Percentiles rank a stretch among this genome's conserved stretches.
phyloP scores from a whole-genome alignment of 2,797 vertebrate species.

The Poecilia wingei region DNA sequence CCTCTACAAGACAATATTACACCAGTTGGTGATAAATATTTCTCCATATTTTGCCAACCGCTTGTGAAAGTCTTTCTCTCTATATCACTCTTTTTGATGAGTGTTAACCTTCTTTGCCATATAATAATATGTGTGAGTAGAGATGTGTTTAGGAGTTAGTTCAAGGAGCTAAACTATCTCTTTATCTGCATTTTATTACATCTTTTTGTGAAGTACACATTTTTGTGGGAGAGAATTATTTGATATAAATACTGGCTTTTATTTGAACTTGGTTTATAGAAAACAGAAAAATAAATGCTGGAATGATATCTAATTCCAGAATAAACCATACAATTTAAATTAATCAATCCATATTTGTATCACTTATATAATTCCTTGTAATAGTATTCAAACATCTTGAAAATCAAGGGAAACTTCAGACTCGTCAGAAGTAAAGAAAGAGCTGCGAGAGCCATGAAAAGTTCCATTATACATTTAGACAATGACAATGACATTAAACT shows the following conservation, averaged over 20 bases:
- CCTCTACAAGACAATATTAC: conserved; percentile 2
- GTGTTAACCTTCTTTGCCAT: conserved; percentile 42
- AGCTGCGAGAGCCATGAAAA: background rate
- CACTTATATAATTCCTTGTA: background rate
- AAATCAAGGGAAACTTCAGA: background rate
- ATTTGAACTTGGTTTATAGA: conserved; percentile 18
- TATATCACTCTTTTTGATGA: conserved; percentile 28
- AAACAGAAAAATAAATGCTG: background rate
- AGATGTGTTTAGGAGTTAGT: conserved; percentile 53
- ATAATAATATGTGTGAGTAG: conserved; percentile 56
- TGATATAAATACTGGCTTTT: conserved; percentile 7
- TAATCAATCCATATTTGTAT: background rate
- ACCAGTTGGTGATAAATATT: conserved; percentile 9
- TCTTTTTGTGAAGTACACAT: conserved; percentile 10
- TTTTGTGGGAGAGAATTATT: conserved; percentile 1
- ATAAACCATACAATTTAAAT: background rate
- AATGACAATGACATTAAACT: background rate
- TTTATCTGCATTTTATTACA: conserved; percentile 11
- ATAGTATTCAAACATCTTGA: background rate
- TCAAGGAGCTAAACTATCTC: conserved; percentile 26
- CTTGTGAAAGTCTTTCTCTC: conserved; percentile 18
- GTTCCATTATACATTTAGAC: background rate
- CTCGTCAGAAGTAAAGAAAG: background rate
- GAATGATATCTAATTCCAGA: background rate
- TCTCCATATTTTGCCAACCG: conserved; percentile 17